Conservation (phyloP, 2,888 invertebrate species). For the Tridacna crocea region DNA sequence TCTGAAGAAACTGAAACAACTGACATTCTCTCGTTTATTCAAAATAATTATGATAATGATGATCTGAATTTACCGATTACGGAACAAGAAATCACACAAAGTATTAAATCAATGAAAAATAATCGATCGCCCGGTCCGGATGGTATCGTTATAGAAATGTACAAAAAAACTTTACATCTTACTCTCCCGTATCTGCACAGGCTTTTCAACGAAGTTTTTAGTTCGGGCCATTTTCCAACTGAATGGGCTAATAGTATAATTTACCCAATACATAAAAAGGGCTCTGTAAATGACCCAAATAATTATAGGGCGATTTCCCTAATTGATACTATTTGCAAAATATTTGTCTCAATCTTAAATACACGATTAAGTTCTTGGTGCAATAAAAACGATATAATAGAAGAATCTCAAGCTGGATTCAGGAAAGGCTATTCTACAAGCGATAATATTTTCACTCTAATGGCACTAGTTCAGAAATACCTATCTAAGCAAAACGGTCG, state of each 20-base stretch:
- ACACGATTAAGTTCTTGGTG: slow-evolving; percentile 28
- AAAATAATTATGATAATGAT: slow-evolving; percentile 5
- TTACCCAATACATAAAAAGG: slow-evolving; percentile 41
- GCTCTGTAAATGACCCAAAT: slow-evolving; percentile 24
- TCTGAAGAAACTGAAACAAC: neutral
- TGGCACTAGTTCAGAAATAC: slow-evolving; percentile 38
- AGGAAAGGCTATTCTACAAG: slow-evolving; percentile 30
- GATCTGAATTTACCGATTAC: slow-evolving; percentile 5
- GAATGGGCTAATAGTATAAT: slow-evolving; percentile 32
- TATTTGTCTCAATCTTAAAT: slow-evolving; percentile 21
- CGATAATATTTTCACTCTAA: slow-evolving; percentile 42
- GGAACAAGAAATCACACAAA: slow-evolving; percentile 20
- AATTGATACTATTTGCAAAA: slow-evolving; percentile 29
- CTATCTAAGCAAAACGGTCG: slow-evolving; percentile 29
- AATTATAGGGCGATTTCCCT: slow-evolving; percentile 39
- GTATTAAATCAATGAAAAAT: slow-evolving; percentile 16
- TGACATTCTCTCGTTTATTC: neutral
- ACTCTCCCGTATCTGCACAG: slow-evolving; percentile 17
- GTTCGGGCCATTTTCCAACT: slow-evolving; percentile 13
- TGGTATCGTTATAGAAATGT: slow-evolving; percentile 33
- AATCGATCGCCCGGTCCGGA: slow-evolving; percentile 31
- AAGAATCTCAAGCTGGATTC: slow-evolving; percentile 43
- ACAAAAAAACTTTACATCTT: slow-evolving; percentile 12
- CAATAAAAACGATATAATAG: slow-evolving; percentile 28
- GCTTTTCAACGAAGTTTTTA: slow-evolving; percentile 36